Base-by-base conservation (phyloP, 2,113 vertebrate species). In the Thinocorus orbignyianus region DNA sequence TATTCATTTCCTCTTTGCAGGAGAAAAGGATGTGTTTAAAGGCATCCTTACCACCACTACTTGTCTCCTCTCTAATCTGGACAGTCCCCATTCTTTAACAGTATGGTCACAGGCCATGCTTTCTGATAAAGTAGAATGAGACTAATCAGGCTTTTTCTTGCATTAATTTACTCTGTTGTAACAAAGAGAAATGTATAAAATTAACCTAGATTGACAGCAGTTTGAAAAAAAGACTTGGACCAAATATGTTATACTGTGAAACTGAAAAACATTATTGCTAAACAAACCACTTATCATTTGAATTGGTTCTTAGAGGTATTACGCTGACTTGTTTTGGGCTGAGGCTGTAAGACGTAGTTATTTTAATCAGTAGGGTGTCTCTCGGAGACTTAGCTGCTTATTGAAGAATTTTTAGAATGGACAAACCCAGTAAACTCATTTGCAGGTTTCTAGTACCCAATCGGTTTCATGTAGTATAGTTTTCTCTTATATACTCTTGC, bases 11-110 rank as follows among this genome's bases (percentile, higher is more conserved):
- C 55, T 79, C 65, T 88, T 14, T 57, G 23, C 16, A 86, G 84
- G 90, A 94, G 87, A 88, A 91, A 91, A 41, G 70, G 90, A 88
- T 91, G 80, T 82, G 70, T 91, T 88, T 88, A 74, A 88, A 74
- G 76, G 85, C 95, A 86, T 88, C 80, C 55, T 86, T 88, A 91
- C 87, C 80, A 88, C 76, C 84, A 71, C 87, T 79, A 79, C 71
- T 86, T 79, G 49, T 78, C 54, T 93, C 61, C 82, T 86, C 80
- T 79, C 84, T 88, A 94, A 46, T 66, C 55, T 91, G 76, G 87
- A 57, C 61, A 94, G 66, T 79, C 33, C n/a, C 74, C 90, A 31
- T 18, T 81, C 79, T 72, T 84, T 91, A 88, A 62, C 44, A 82
- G 66, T 48, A 44, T 79, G 35, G 76, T 91, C 51, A 79, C 1